Conservation (phyloP, 2,888 invertebrate species). For the Phyllotreta striolata region DNA sequence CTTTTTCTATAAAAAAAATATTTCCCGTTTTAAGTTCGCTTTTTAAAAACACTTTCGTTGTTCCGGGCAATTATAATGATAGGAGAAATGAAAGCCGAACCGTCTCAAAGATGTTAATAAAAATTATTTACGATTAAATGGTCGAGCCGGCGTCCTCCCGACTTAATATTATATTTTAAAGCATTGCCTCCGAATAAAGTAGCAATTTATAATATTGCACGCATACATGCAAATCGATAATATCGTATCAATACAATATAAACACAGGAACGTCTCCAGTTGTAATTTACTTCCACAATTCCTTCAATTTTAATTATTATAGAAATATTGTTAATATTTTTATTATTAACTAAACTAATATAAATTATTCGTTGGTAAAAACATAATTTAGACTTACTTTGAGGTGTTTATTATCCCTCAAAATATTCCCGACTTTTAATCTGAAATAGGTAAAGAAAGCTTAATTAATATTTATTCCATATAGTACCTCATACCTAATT, state of each 20-base stretch:
- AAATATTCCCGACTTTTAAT: too few species aligned
- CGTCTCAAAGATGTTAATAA: conserved; percentile 31
- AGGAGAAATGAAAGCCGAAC: conserved; percentile 31
- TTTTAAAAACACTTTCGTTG: conserved; percentile 25
- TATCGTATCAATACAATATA: conserved; percentile 44
- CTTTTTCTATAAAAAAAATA: too few species aligned
- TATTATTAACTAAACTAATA: too few species aligned
- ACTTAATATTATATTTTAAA: conserved; percentile 45
- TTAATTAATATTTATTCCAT: too few species aligned
- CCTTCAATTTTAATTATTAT: neutral
- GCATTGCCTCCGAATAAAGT: conserved; percentile 45
- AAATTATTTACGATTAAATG: conserved; percentile 37
- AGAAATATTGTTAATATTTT: too few species aligned
- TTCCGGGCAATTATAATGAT: conserved; percentile 24
- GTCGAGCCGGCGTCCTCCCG: conserved; percentile 37
- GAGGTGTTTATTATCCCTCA: too few species aligned
- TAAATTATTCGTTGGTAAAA: too few species aligned
- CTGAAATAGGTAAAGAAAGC: too few species aligned
- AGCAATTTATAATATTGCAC: conserved; percentile 53
- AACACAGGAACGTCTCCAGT: conserved; percentile 8
- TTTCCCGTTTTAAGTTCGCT: too few species aligned
- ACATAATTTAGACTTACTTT: too few species aligned
- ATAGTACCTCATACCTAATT: too few species aligned
- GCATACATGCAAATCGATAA: conserved; percentile 52
- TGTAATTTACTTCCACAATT: neutral